Evolutionary conservation across 2,888 invertebrate species (phyloP).

Genomic region (Heliconius erato): DNA sequence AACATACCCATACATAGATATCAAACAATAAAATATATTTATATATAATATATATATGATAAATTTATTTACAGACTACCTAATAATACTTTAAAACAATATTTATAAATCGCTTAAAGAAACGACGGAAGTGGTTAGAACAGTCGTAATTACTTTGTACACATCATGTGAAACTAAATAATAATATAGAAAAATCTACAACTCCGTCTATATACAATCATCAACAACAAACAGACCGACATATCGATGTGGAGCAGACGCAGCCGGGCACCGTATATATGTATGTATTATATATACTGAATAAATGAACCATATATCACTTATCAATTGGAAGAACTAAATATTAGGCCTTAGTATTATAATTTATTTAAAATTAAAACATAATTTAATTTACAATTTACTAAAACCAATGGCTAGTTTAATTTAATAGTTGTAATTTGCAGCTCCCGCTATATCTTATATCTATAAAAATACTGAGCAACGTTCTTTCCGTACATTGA

Average conservation of each 20-base stretch:
- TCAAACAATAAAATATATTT: conserved; percentile 60
- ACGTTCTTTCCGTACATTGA: conserved; percentile 76
- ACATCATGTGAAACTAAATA: conserved; percentile 76
- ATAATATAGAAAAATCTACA: conserved; percentile 80
- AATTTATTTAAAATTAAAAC: conserved; percentile 44
- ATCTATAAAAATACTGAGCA: conserved; percentile 85
- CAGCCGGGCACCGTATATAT: conserved; percentile 11
- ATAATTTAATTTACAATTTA: conserved; percentile 64
- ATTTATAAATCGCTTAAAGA: conserved; percentile 75
- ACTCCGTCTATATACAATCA: conserved; percentile 80
- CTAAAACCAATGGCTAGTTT: conserved; percentile 68
- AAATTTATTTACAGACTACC: conserved; percentile 81
- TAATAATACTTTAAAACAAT: conserved; percentile 86
- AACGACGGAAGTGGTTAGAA: conserved; percentile 72
- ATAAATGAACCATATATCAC: conserved; percentile 20
- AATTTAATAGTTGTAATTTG: conserved; percentile 73
- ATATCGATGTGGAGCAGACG: conserved; percentile 48
- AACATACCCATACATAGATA: conserved; percentile 48
- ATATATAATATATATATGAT: conserved; percentile 68
- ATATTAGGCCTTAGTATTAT: conserved; percentile 42
- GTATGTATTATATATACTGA: conserved; percentile 2
- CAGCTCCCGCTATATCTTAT: conserved; percentile 75
- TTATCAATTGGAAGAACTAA: conserved; percentile 45
- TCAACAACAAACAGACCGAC: conserved; percentile 79
- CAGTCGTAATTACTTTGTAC: conserved; percentile 82